Evolutionary conservation across 2,797 vertebrate genomes (phyloP), one percentile per base, ranked within the genome.

Genomic region (Falco berigora): DNA sequence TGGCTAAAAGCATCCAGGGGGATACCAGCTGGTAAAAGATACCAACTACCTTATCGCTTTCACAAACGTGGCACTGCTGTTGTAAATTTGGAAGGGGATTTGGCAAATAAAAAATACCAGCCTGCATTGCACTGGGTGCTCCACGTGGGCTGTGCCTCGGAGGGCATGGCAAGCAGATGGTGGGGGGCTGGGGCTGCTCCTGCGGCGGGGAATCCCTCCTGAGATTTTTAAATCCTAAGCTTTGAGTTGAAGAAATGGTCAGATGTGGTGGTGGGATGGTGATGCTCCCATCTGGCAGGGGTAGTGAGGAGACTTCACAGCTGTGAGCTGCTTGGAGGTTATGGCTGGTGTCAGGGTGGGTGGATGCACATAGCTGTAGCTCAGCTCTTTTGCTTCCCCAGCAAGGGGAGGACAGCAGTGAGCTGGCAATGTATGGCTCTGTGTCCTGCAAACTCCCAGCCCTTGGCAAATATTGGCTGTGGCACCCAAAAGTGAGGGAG

Each of bases 301-400:
- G 14, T n/a, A 32, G 27, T 1, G 19, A 44, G 46, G 63, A 79
- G 24, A 14, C 18, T 9, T 74, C 69, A 7, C 9, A 18, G 55
- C 25, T 3, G 0, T 69, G 53, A 62, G 61, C 18, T 22, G 25
- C 47, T 77, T 22, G 2, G 47, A 40, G 27, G 21, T 71, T 44
- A 6, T 3, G 2, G 56, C 24, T 3, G 0, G 32, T 27, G 69
- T 42, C 2, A 2, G 59, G 16, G 11, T 53, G 59, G 16, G 8
- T 53, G 59, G 58, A 49, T 49, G 10, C 38, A 73, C 3, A 4
- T 8, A 61, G 62, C 36, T 72, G 53, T 55, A 78, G 24, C 34
- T 76, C 5, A 0, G 55, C 21, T 73, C 6, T 72, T 85, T 34
- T 12, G 14, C 78, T 53, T 23, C 30, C 18, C 9, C 25, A 74